phyloP scores from a whole-genome alignment of 2,113 vertebrate genomes.

The Benitochromis conjunctus region DNA sequence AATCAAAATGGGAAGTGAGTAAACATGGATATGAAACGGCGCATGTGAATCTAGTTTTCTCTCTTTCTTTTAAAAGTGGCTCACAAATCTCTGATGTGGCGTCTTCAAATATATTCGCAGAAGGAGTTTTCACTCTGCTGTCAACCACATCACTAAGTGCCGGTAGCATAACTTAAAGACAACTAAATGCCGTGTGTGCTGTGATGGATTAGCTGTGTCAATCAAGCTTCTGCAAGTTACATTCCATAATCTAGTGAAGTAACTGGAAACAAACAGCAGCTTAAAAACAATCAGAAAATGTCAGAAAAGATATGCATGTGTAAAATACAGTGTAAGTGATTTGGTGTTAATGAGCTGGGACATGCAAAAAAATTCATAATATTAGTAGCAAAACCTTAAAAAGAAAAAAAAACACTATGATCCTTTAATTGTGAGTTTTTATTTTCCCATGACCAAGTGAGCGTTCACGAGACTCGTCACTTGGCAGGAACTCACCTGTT shows the following conservation, averaged over 20 bases:
- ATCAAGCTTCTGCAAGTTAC: not conserved
- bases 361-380: not conserved
- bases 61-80: not conserved
- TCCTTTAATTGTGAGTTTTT: not conserved
- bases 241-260: not conserved
- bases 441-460: not conserved
- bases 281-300: not conserved
- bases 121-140: not conserved
- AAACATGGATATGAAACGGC: conserved; percentile 22
- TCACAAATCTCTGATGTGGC: not conserved
- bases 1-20: not conserved
- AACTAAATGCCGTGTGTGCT: not conserved
- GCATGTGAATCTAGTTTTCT: not conserved
- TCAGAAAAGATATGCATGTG: not conserved
- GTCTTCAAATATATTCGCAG: not conserved
- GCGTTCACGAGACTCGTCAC: not conserved
- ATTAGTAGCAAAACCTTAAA: not conserved
- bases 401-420: not conserved
- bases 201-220: not conserved
- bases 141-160: not conserved
- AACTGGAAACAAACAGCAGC: not conserved
- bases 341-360: not conserved
- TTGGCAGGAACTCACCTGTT: conserved; percentile 13
- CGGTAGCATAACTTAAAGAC: conserved; percentile 2
- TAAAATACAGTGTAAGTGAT: not conserved